These are phyloP conservation scores for Etheostoma spectabile DNA, from an alignment of 2,113 vertebrate genomes.

Conservation along the genomic window DNA sequence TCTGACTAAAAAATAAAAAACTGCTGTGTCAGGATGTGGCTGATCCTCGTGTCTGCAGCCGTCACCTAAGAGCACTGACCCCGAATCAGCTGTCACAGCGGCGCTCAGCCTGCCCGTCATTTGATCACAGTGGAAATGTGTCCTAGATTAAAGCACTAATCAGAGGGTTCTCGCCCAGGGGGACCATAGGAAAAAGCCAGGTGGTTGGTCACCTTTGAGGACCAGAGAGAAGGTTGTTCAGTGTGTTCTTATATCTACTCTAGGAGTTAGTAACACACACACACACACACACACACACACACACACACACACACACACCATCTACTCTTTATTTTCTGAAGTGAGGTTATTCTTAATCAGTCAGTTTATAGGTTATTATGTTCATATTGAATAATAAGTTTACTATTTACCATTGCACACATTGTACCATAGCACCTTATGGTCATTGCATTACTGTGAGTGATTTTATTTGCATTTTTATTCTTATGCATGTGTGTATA, in stretches of 20 bases:
- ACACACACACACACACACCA: neutral
- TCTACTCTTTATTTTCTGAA: neutral
- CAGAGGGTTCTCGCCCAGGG: constrained; percentile 18
- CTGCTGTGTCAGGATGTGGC: neutral
- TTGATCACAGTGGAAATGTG: constrained; percentile 65
- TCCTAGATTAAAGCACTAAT: constrained; percentile 59
- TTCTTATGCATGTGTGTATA: no score
- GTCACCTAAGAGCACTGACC: constrained; percentile 19
- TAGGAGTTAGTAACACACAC: neutral
- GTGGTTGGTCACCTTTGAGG: constrained; percentile 54
- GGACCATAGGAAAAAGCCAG: constrained; percentile 45
- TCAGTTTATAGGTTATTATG: no score
- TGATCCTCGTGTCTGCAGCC: neutral
- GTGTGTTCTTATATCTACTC: neutral
- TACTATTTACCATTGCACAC: no score
- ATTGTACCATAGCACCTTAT: no score
- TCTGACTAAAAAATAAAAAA: no score
- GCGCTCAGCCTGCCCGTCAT: constrained; percentile 26
- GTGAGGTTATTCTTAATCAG: no score
- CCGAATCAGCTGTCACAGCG: constrained; percentile 42
- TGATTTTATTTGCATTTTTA: no score
- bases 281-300: neutral
- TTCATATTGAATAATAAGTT: no score
- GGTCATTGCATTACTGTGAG: no score
- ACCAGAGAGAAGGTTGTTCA: neutral